Conservation (phyloP, 2,888 invertebrate genomes). For the Tribolium freemani region DNA sequence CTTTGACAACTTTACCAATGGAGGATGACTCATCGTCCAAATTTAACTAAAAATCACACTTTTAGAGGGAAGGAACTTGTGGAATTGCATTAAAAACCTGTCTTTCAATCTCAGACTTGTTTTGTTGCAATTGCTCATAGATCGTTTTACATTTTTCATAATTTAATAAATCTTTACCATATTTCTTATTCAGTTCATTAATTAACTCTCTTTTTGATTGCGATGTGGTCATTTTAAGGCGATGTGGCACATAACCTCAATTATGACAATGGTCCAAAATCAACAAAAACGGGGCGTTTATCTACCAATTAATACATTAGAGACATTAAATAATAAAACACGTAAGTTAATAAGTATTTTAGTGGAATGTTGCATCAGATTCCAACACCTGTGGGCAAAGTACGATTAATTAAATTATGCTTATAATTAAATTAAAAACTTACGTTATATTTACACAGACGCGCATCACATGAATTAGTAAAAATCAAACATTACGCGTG, state of each 20-base stretch:
- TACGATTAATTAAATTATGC: not conserved
- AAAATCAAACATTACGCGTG: not conserved
- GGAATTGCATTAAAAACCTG: conserved; percentile 59
- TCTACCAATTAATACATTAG: too few species aligned
- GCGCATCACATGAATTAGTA: not conserved
- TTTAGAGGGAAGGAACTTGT: not conserved
- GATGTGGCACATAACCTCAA: conserved; percentile 50
- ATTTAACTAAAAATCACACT: conserved; percentile 65
- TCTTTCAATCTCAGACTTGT: conserved; percentile 67
- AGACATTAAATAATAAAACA: too few species aligned
- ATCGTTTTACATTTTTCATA: conserved; percentile 70
- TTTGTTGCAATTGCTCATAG: conserved; percentile 64
- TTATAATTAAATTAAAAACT: not conserved
- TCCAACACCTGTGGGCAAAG: conserved; percentile 1
- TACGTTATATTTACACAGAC: not conserved
- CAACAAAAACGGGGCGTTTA: not conserved
- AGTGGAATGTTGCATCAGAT: not conserved
- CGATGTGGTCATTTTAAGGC: conserved; percentile 23
- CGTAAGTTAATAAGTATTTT: not conserved
- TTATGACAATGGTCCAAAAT: not conserved
- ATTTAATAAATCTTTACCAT: conserved; percentile 71
- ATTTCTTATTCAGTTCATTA: conserved; percentile 70
- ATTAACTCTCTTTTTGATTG: conserved; percentile 60
- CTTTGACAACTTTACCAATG: conserved; percentile 71
- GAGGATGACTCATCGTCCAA: conserved; percentile 74